Evolutionary conservation across 2,888 invertebrate genomes (phyloP).

Genomic region (Melieria omissa): DNA sequence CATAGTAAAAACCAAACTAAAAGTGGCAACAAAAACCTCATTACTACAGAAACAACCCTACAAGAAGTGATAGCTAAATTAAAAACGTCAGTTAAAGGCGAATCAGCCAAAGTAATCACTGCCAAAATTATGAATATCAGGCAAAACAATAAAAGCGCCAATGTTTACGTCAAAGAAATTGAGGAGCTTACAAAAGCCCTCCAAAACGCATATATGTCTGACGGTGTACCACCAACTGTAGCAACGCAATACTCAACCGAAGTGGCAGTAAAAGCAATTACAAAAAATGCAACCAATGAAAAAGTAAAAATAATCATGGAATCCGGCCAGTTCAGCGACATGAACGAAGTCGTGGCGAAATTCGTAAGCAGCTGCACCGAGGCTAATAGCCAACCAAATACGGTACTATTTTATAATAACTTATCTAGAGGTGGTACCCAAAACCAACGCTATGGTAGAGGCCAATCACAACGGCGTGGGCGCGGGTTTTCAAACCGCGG

Average conservation of each 20-base stretch:
- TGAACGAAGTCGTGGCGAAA: constrained; percentile 9
- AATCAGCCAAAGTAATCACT: neutral
- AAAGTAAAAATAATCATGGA: constrained; percentile 10
- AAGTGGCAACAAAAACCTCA: no score
- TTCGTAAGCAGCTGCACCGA: constrained; percentile 12
- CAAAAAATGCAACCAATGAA: neutral
- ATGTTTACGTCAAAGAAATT: neutral
- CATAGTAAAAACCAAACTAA: no score
- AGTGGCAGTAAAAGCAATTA: neutral
- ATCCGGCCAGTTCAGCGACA: neutral
- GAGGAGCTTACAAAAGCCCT: constrained; percentile 3
- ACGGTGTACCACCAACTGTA: constrained; percentile 6
- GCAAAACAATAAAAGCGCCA: neutral
- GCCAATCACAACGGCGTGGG: neutral
- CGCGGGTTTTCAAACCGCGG: neutral
- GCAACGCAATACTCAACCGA: neutral
- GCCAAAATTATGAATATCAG: neutral
- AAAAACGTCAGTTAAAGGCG: neutral
- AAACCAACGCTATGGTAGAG: neutral
- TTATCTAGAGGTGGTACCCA: neutral
- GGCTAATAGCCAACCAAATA: neutral
- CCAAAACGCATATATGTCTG: neutral
- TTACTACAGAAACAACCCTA: no score
- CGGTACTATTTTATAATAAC: neutral
- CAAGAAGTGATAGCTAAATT: no score